These are phyloP conservation scores for Galerucella nymphaeae DNA, from an alignment of 2,888 invertebrate genomes.

Conservation along the genomic window DNA sequence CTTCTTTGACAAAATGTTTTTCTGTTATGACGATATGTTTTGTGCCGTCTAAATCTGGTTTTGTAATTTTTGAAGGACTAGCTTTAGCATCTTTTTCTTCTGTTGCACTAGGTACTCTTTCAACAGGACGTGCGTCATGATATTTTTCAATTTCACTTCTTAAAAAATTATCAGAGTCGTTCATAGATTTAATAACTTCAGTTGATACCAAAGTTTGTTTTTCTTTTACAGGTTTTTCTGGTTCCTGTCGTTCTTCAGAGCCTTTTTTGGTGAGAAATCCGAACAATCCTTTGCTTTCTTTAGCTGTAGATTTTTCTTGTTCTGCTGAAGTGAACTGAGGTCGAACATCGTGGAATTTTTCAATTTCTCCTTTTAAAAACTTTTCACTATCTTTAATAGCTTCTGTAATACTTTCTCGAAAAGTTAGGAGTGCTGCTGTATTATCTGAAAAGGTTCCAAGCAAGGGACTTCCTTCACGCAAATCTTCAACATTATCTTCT, in stretches of 20 bases:
- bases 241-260: slow-evolving; percentile 41
- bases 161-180: slow-evolving; percentile 41
- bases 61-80: slow-evolving; percentile 24
- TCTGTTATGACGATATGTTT: slow-evolving; percentile 39
- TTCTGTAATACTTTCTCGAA: slow-evolving; percentile 14
- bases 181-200: slow-evolving; percentile 28
- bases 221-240: slow-evolving; percentile 1
- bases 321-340: slow-evolving; percentile 18
- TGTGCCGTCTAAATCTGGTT: slow-evolving; percentile 8
- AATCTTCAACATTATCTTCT: slow-evolving; percentile 49
- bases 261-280: slow-evolving; percentile 55
- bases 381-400: slow-evolving; percentile 30
- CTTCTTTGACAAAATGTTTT: slow-evolving; percentile 40
- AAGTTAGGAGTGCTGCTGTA: slow-evolving; percentile 6
- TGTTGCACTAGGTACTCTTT: background rate
- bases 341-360: slow-evolving; percentile 45
- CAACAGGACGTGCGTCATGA: slow-evolving; percentile 35
- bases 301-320: slow-evolving; percentile 1
- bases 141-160: slow-evolving; percentile 36
- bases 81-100: slow-evolving; percentile 13
- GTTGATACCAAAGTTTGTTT: slow-evolving; percentile 3
- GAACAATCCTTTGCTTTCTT: slow-evolving; percentile 42
- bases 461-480: slow-evolving; percentile 45
- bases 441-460: background rate
- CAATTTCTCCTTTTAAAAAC: slow-evolving; percentile 51